phyloP scores from a whole-genome alignment of 2,888 invertebrate species.

The Stenodera caucasica region DNA sequence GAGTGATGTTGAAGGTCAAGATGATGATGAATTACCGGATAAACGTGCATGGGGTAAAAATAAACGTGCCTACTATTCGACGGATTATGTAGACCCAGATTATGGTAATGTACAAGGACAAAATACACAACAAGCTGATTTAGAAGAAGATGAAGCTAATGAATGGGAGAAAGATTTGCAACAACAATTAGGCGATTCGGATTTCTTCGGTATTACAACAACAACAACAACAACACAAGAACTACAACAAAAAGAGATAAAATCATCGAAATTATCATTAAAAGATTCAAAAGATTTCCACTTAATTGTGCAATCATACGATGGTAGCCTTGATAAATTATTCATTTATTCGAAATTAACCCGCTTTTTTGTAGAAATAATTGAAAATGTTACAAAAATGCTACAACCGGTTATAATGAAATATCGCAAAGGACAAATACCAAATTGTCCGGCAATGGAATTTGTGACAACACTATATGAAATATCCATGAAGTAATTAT shows the following conservation, averaged over 20 bases:
- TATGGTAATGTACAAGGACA: slow-evolving; percentile 68
- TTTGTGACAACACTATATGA: slow-evolving; percentile 64
- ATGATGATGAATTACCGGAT: slow-evolving; percentile 74
- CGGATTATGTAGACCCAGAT: slow-evolving; percentile 88
- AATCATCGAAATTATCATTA: slow-evolving; percentile 73
- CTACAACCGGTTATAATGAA: slow-evolving; percentile 70
- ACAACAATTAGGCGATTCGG: slow-evolving; percentile 66
- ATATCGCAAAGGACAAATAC: slow-evolving; percentile 63
- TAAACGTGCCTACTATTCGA: slow-evolving; percentile 77
- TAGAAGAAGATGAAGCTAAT: slow-evolving; percentile 80
- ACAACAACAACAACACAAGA: slow-evolving; percentile 15
- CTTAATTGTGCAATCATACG: slow-evolving; percentile 73
- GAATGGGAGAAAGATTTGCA: slow-evolving; percentile 66
- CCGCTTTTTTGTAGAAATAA: slow-evolving; percentile 41
- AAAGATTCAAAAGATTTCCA: slow-evolving; percentile 88
- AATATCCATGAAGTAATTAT: slow-evolving; percentile 56
- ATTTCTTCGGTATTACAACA: slow-evolving; percentile 32
- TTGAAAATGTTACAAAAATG: slow-evolving; percentile 67
- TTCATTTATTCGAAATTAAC: background rate
- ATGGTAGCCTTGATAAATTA: slow-evolving; percentile 56
- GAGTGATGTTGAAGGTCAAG: slow-evolving; percentile 78
- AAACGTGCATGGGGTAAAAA: slow-evolving; percentile 87
- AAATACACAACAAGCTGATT: slow-evolving; percentile 73
- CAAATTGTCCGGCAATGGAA: slow-evolving; percentile 66
- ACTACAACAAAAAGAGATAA: slow-evolving; percentile 35